Conservation (phyloP, 2,113 vertebrate genomes). For the Parus major region DNA sequence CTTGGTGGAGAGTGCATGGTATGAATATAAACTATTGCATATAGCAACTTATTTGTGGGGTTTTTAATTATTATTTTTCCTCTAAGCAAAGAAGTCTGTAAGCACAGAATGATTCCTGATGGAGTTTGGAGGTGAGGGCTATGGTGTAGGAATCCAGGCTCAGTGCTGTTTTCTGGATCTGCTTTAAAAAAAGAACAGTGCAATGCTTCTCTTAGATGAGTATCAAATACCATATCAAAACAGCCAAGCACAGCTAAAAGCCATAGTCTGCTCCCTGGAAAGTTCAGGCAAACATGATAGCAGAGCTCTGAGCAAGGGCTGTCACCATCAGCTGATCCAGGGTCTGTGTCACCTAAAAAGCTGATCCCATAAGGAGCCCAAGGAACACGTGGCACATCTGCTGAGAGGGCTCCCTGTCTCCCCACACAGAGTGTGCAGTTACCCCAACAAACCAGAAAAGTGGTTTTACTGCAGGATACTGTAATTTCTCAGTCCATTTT, state of each 20-base stretch:
- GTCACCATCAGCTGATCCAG: background rate
- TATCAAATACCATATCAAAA: background rate
- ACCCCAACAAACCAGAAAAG: background rate
- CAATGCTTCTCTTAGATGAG: background rate
- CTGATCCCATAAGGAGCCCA: background rate
- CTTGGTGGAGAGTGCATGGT: slow-evolving; percentile 93
- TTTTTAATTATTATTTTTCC: background rate
- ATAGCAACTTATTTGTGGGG: background rate
- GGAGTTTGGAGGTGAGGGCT: background rate
- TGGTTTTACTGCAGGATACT: background rate
- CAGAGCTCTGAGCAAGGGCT: background rate
- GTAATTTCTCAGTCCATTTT: background rate
- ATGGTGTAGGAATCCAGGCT: background rate
- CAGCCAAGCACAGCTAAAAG: background rate
- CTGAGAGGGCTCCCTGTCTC: background rate
- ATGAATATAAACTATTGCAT: slow-evolving; percentile 11
- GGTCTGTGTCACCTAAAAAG: background rate
- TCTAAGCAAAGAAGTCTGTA: background rate
- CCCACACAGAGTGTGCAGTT: background rate
- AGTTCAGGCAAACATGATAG: background rate
- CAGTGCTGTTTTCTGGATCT: background rate
- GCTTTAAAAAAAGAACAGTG: background rate
- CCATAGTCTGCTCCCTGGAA: background rate
- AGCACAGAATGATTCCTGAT: background rate
- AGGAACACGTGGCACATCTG: background rate